Conservation (phyloP, 64 coral and sea anemone species). For the Acropora tenuis region DNA sequence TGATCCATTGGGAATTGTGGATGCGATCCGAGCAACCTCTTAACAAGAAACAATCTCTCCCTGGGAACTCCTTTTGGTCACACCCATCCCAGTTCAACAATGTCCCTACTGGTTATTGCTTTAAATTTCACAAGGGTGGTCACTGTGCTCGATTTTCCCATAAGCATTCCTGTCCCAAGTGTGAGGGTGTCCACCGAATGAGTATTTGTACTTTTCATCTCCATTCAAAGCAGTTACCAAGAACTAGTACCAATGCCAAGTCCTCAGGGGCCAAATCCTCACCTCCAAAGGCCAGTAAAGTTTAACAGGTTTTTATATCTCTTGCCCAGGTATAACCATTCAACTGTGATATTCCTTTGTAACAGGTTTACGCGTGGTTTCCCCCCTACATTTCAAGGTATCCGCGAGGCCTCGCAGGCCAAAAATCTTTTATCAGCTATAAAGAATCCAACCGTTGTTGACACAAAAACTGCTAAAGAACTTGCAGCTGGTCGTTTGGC, state of each 20-base stretch:
- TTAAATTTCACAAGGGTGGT: conserved; percentile 32
- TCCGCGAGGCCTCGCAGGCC: neutral
- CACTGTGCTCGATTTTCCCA: conserved; percentile 2
- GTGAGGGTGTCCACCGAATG: neutral
- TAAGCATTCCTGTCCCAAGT: conserved; percentile 35
- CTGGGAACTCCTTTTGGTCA: neutral
- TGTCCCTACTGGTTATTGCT: conserved; percentile 6
- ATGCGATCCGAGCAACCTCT: neutral
- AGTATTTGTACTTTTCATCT: conserved; percentile 7
- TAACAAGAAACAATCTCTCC: neutral
- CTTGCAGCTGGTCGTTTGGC: too few relatives aligned
- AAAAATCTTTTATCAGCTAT: neutral
- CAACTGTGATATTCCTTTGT: neutral
- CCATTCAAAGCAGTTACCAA: neutral
- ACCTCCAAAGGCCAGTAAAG: neutral
- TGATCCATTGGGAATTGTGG: conserved; percentile 41
- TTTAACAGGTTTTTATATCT: neutral
- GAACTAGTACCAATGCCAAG: neutral
- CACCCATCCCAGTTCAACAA: neutral
- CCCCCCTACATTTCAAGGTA: neutral
- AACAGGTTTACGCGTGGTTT: neutral
- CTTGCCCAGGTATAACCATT: neutral
- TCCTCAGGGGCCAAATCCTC: conserved; percentile 12
- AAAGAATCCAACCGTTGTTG: too few relatives aligned
- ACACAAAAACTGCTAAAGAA: too few relatives aligned